phyloP scores from a whole-genome alignment of 2,888 invertebrate species.

The Platycheirus rosarum region DNA sequence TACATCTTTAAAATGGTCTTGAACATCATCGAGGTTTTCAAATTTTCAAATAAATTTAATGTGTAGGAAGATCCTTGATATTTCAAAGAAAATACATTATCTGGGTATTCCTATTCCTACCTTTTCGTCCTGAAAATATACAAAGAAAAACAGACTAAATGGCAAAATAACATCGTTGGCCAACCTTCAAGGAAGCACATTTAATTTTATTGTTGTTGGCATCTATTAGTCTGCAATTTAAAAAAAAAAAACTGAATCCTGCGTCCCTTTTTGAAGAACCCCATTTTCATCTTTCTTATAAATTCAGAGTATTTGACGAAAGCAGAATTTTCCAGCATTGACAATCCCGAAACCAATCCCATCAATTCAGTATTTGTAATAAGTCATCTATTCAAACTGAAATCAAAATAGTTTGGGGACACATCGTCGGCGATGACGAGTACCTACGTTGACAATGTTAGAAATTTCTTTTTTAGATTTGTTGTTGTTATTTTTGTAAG shows the following conservation, averaged over 20 bases:
- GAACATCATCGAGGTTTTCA: no score
- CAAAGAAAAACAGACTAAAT: slow-evolving; percentile 30
- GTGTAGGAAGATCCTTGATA: no score
- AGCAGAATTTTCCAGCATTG: background rate
- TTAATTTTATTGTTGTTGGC: slow-evolving; percentile 49
- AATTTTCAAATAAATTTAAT: no score
- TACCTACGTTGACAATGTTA: slow-evolving; percentile 2
- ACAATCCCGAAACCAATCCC: slow-evolving; percentile 13
- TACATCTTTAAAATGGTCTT: no score
- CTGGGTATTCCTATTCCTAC: background rate
- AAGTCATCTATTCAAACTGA: slow-evolving; percentile 73
- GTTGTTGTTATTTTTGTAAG: slow-evolving; percentile 1
- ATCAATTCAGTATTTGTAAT: slow-evolving; percentile 69
- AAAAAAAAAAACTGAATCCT: slow-evolving; percentile 15
- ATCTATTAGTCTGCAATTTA: slow-evolving; percentile 2
- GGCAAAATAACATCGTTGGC: slow-evolving; percentile 61
- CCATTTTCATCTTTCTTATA: slow-evolving; percentile 30
- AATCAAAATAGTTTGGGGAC: slow-evolving; percentile 61
- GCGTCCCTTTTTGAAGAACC: slow-evolving; percentile 55
- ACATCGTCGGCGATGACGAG: background rate
- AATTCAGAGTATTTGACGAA: no score
- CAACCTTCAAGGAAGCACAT: slow-evolving; percentile 57
- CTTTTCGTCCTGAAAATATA: slow-evolving; percentile 26
- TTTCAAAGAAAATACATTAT: slow-evolving; percentile 13
- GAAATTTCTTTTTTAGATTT: slow-evolving; percentile 31